These are phyloP conservation scores for Pantherophis vulpinus DNA, from an alignment of 2,797 vertebrate genomes.

Conservation along the genomic window DNA sequence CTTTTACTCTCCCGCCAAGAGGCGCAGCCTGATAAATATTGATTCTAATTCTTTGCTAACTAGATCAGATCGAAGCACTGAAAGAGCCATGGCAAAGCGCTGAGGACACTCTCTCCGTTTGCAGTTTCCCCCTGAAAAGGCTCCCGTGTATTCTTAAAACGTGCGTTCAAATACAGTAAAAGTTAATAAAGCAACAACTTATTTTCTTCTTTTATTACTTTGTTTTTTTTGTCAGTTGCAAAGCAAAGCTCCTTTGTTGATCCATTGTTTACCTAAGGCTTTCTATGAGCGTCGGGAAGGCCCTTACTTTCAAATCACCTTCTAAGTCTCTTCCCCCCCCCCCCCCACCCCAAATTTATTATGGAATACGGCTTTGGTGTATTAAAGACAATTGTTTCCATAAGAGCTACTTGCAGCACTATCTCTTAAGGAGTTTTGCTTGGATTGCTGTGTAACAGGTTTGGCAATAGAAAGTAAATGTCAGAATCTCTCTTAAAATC, in stretches of 20 bases:
- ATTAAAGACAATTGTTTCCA: not conserved
- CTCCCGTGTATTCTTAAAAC: not conserved
- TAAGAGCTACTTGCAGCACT: not conserved
- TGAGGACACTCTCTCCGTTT: not conserved
- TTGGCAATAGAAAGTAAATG: constrained; percentile 5
- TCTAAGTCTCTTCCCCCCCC: not conserved
- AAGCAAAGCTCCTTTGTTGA: not conserved
- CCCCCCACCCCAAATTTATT: not conserved
- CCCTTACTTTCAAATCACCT: not conserved
- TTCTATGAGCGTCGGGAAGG: not conserved
- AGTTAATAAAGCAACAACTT: not conserved
- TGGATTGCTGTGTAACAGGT: constrained; percentile 5
- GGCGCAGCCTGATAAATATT: not conserved
- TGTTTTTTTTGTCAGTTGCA: not conserved
- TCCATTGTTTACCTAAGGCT: not conserved
- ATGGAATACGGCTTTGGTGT: not conserved
- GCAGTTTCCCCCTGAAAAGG: too few relatives aligned
- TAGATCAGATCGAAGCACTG: not conserved
- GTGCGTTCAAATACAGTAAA: not conserved
- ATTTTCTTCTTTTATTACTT: not conserved
- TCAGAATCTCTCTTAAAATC: not conserved
- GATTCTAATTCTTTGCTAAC: not conserved
- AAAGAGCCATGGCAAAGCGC: not conserved
- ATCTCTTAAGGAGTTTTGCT: not conserved
- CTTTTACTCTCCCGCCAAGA: not conserved